Percentiles rank a stretch among this genome's conserved stretches.
Conservation (phyloP, 2,797 vertebrate species). For the Lithobates sylvaticus region DNA sequence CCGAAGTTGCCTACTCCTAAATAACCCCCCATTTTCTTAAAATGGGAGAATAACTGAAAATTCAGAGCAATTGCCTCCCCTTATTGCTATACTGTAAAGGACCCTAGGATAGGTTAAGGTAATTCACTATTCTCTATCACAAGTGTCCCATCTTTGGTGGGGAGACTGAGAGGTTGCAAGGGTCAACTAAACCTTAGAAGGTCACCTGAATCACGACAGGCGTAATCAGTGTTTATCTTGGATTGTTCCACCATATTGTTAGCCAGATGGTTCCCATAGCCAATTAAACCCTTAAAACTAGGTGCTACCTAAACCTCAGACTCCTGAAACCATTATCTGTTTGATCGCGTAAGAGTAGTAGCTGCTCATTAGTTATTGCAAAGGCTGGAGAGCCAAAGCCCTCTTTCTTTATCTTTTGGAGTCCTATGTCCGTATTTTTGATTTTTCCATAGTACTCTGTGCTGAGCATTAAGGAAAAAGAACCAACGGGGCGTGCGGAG, state of each 20-base stretch:
- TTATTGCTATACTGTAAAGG: background rate
- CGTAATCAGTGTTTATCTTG: too few relatives aligned
- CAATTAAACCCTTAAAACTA: background rate
- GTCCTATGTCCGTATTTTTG: background rate
- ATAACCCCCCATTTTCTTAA: background rate
- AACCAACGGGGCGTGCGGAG: background rate
- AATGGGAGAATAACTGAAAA: background rate
- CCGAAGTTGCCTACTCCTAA: too few relatives aligned
- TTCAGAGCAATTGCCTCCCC: background rate
- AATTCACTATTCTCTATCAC: too few relatives aligned
- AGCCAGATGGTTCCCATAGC: too few relatives aligned
- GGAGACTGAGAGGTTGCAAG: too few relatives aligned
- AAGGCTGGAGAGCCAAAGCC: background rate
- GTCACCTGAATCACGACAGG: too few relatives aligned
- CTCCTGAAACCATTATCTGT: background rate
- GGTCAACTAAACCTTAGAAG: too few relatives aligned
- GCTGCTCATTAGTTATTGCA: background rate
- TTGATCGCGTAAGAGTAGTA: background rate
- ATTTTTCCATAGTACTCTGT: background rate
- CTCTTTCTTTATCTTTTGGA: background rate
- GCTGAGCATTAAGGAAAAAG: background rate
- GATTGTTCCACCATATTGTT: too few relatives aligned
- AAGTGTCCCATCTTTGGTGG: too few relatives aligned
- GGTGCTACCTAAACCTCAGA: background rate
- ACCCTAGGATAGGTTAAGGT: background rate